phyloP scores from a whole-genome alignment of 1,140 invertebrate species.

The Drosophila athabasca region DNA sequence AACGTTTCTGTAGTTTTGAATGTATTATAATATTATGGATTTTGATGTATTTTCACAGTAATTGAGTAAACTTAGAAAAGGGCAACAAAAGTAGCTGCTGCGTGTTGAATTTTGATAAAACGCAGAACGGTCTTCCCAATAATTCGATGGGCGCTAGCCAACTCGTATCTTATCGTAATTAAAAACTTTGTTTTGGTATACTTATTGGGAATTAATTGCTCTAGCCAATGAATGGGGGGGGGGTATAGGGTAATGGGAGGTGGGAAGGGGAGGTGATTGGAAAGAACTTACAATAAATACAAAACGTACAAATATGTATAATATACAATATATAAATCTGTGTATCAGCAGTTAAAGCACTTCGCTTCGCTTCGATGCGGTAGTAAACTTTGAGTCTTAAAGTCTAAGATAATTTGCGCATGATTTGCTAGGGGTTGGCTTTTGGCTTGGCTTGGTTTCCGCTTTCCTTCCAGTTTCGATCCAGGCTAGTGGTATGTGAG shows the following conservation, averaged over 20 bases:
- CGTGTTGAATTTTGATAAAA: conserved; percentile 43
- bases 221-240: conserved; percentile 9
- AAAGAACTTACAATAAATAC: conserved; percentile 75
- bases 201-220: conserved; percentile 20
- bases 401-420: conserved; percentile 68
- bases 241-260: neutral
- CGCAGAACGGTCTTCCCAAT: conserved; percentile 1
- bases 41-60: conserved; percentile 60
- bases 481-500: conserved; percentile 50
- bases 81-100: conserved; percentile 39
- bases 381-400: conserved; percentile 79
- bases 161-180: conserved; percentile 35
- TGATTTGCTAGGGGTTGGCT: conserved; percentile 47
- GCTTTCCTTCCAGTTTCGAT: neutral
- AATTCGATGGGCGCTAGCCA: conserved; percentile 13
- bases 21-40: conserved; percentile 44
- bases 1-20: conserved; percentile 42
- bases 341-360: conserved; percentile 75
- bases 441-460: conserved; percentile 41
- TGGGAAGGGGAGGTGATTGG: neutral
- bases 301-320: conserved; percentile 78
- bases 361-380: conserved; percentile 54
- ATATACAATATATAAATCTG: conserved; percentile 77
- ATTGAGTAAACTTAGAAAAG: conserved; percentile 59
- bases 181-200: conserved; percentile 30